A percentile compares a stretch with the other conserved stretches of the same genome.
Evolutionary conservation across 2,888 invertebrate species (phyloP).

Genomic region (Plebejus melissa): DNA sequence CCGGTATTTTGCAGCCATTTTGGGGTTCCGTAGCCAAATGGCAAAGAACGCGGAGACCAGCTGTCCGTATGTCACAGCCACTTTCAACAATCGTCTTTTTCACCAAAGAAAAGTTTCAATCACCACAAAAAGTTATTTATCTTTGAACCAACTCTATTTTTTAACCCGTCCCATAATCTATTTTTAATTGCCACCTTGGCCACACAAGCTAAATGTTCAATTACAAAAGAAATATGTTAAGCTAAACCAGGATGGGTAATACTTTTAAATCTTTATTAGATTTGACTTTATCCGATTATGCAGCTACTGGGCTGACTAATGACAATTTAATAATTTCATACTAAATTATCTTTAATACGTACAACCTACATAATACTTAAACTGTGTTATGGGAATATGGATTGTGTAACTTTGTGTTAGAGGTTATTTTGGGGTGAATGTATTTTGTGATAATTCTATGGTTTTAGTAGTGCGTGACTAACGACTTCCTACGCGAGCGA

Average conservation of each 20-base stretch:
- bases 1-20: background rate
- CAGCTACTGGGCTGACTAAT: conserved; percentile 31
- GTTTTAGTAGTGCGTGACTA: conserved; percentile 41
- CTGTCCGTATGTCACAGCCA: background rate
- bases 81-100: background rate
- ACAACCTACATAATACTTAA: conserved; percentile 30
- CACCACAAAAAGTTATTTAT: background rate
- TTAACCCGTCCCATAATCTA: background rate
- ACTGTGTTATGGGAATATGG: background rate
- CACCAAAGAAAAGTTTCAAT: too few species aligned
- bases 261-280: conserved; percentile 18
- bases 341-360: conserved; percentile 36
- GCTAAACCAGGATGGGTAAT: background rate
- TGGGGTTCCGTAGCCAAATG: background rate
- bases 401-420: background rate
- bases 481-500: conserved; percentile 47
- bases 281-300: conserved; percentile 24
- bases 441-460: conserved; percentile 7
- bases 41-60: background rate
- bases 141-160: background rate
- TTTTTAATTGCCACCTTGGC: background rate
- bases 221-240: conserved; percentile 1
- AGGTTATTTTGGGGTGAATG: conserved; percentile 28
- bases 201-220: background rate
- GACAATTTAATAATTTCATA: conserved; percentile 37